These are phyloP conservation scores for Andrena dorsata DNA, from an alignment of 2,888 invertebrate genomes.

Conservation along the genomic window DNA sequence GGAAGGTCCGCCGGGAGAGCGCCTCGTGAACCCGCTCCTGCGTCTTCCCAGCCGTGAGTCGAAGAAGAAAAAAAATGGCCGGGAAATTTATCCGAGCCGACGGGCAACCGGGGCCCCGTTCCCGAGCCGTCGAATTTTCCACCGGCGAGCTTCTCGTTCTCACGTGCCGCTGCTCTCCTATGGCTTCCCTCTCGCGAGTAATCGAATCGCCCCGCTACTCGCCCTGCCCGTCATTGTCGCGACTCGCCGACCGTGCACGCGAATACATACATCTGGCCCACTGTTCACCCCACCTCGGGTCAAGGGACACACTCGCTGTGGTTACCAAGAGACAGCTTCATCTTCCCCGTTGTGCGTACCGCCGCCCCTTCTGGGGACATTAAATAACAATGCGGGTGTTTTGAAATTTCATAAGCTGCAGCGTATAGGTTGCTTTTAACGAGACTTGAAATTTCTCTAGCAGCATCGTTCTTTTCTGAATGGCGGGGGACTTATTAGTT, in stretches of 20 bases:
- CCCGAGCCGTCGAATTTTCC: slow-evolving; percentile 24
- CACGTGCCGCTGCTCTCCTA: slow-evolving; percentile 14
- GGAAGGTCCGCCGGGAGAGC: slow-evolving; percentile 56
- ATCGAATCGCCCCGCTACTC: slow-evolving; percentile 7
- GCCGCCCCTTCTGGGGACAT: too few relatives aligned
- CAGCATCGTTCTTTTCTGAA: not conserved
- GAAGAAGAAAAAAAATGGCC: slow-evolving; percentile 27
- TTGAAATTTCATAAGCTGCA: not conserved
- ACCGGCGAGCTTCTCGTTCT: slow-evolving; percentile 3
- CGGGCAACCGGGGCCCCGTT: not conserved
- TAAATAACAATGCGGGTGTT: too few relatives aligned
- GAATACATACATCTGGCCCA: not conserved
- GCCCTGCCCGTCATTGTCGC: slow-evolving; percentile 8
- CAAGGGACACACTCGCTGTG: not conserved
- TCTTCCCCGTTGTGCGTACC: too few relatives aligned
- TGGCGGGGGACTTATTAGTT: too few relatives aligned
- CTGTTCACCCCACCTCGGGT: not conserved
- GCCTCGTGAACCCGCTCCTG: slow-evolving; percentile 42
- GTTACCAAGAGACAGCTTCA: too few relatives aligned
- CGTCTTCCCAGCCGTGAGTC: slow-evolving; percentile 32
- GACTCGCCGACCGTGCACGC: not conserved
- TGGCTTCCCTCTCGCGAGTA: not conserved
- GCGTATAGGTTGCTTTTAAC: not conserved
- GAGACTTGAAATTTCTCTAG: not conserved
- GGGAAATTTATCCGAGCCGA: slow-evolving; percentile 37